phyloP scores from a whole-genome alignment of 2,113 vertebrate genomes.

The Dasyornis broadbenti region DNA sequence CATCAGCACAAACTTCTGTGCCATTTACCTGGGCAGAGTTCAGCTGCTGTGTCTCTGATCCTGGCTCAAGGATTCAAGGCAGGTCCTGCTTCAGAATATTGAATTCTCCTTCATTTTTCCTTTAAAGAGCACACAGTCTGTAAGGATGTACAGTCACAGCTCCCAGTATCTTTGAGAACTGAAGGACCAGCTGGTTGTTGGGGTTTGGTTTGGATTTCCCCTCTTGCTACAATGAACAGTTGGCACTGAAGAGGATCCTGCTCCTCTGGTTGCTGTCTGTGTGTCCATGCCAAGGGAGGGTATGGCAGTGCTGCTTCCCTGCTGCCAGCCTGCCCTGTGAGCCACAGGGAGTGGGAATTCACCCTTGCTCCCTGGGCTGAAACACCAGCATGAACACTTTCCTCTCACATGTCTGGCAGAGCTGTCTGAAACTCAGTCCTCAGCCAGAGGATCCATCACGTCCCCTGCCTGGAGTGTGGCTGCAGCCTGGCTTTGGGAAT shows the following conservation, averaged over 20 bases:
- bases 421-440: background rate
- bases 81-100: background rate
- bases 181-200: no score
- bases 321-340: background rate
- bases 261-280: background rate
- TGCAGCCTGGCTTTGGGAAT: background rate
- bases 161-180: background rate
- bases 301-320: background rate
- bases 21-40: background rate
- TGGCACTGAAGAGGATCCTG: background rate
- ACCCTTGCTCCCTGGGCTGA: background rate
- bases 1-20: fast-evolving
- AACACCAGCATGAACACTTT: background rate
- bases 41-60: no score
- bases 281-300: background rate
- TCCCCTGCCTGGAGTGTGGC: no score
- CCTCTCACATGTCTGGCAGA: background rate
- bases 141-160: background rate
- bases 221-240: background rate
- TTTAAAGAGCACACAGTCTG: background rate
- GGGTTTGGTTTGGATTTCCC: background rate
- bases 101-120: background rate
- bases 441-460: no score
- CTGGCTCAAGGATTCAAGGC: background rate
- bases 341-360: background rate